These are phyloP conservation scores for Rhagologus leucostigma DNA, from an alignment of 2,113 vertebrate species.

Conservation along the genomic window DNA sequence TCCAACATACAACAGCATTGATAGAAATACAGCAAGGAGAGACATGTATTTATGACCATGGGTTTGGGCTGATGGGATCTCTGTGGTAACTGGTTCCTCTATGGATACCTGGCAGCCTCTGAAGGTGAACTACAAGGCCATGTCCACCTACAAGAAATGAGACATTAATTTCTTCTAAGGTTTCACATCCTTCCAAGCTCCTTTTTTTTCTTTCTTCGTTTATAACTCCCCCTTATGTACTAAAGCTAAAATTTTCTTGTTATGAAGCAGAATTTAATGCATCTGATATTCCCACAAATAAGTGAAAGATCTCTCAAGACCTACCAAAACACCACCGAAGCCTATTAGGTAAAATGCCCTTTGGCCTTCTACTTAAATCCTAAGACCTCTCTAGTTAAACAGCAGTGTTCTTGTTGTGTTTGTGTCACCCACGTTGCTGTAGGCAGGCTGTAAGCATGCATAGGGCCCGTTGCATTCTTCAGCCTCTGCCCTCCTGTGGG, in stretches of 20 bases:
- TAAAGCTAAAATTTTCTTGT: not conserved
- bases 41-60: accelerated
- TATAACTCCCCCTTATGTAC: not conserved
- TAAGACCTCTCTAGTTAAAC: not conserved
- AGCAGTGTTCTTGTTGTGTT: not conserved
- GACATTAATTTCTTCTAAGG: not conserved
- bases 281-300: not conserved
- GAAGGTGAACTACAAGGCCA: not conserved
- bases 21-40: not conserved
- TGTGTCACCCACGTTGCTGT: accelerated
- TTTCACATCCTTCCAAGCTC: not conserved
- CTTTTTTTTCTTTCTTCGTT: not conserved
- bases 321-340: not conserved
- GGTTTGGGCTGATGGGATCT: not conserved
- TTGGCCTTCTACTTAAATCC: not conserved
- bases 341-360: not conserved
- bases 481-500: not conserved
- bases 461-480: not conserved
- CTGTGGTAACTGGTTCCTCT: not conserved
- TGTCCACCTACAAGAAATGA: not conserved
- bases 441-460: not conserved
- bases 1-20: not conserved
- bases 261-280: not conserved
- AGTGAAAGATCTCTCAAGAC: not conserved
- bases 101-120: not conserved